Evolutionary conservation across 35 echinoderm and acorn worm species (phyloP), one percentile per base, ranked within the genome.

Genomic region (Ophiothrix spiculata): DNA sequence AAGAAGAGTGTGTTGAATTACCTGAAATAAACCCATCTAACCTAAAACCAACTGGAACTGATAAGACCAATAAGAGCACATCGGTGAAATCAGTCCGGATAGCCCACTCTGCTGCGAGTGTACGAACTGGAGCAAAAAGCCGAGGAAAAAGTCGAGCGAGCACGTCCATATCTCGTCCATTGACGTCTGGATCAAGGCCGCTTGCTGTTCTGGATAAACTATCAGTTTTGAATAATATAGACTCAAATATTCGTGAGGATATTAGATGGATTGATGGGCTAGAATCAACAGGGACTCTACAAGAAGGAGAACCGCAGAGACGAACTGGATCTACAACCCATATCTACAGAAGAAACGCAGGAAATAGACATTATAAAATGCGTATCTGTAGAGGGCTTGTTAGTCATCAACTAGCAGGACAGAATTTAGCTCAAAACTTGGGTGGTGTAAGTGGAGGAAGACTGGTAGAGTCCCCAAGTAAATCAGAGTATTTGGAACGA

Each of bases 351-450:
- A 49, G 42, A 19, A 19, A 87, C 29, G 88, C 90, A 17, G 73
- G 79, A 33, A 84, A 36, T 21, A 86, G 80, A 45, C 93, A 95
- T 73, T 76, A 89, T 37, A 92, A 90, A 77, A 33, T 97, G 40
- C 40, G 79, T 73, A 97, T 97, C 37, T 74, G 90, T 28, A 75
- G 94, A 14, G 94, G 94, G 13, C 90, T 97, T n/a, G 94, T 97
- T 23, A 97, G 94, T 80, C 94, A 92, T 74, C 84, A 87, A 23
- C 79, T 83, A 16, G 80, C 78, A 25, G 81, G 42, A 39, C 80
- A 86, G 16, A 35, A 69, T 28, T 33, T 45, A 83, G 37, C 75
- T 73, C 54, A 78, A 25, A 49, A 85, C 29, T 28, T 73, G 10
- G 74, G 87, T 31, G 88, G 90, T 40, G 83, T 95, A 28, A 90